phyloP scores from a whole-genome alignment of 2,888 invertebrate species.

The Parapristionchus giblindavisi region DNA sequence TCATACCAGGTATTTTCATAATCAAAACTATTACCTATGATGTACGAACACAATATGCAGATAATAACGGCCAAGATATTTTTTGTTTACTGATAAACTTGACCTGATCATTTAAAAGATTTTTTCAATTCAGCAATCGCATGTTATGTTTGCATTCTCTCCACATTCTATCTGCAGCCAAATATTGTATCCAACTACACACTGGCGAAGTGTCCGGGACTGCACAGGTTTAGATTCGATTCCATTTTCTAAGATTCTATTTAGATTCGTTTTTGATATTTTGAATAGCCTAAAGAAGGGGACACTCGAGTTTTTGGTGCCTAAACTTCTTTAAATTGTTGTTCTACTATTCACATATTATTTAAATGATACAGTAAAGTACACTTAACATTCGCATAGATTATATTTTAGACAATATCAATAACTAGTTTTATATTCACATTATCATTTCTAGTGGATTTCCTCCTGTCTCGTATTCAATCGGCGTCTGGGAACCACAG shows the following conservation, averaged over 20 bases:
- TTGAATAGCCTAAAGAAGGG: too few species aligned
- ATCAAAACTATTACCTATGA: too few species aligned
- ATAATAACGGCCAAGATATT: too few species aligned
- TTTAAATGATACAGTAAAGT: background rate
- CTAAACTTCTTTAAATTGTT: background rate
- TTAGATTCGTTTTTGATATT: too few species aligned
- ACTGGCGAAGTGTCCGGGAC: background rate
- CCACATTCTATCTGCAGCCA: slow-evolving; percentile 54
- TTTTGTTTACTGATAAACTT: too few species aligned
- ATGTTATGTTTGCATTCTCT: slow-evolving; percentile 54
- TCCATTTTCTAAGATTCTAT: too few species aligned
- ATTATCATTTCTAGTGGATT: slow-evolving; percentile 45
- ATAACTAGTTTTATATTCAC: background rate
- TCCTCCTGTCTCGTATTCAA: slow-evolving; percentile 55
- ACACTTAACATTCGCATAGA: background rate
- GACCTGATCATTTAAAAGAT: too few species aligned
- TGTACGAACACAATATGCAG: too few species aligned
- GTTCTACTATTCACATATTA: background rate
- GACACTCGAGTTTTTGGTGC: too few species aligned
- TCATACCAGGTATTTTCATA: too few species aligned
- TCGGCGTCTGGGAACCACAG: slow-evolving; percentile 59
- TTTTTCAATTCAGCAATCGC: slow-evolving; percentile 49
- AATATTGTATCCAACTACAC: slow-evolving; percentile 22
- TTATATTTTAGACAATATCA: background rate
- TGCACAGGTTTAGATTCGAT: background rate